phyloP scores from a whole-genome alignment of 1,140 invertebrate species.

The Heliothis subflexa region DNA sequence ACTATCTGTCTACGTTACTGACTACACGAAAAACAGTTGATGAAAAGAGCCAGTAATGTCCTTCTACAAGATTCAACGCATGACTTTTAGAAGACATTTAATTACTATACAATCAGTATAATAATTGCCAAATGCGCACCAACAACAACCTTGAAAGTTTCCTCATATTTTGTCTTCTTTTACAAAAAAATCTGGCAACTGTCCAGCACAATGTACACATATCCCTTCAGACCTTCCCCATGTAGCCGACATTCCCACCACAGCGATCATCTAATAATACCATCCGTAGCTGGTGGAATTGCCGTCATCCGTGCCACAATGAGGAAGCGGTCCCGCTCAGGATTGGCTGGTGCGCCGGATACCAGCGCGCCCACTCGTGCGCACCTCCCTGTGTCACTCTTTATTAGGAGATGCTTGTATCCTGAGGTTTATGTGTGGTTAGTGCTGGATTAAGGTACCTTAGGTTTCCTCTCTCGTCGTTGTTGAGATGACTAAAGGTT shows the following conservation, averaged over 20 bases:
- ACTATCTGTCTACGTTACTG: too few species aligned
- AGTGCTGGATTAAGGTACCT: neutral
- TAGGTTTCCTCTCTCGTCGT: neutral
- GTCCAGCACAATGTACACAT: neutral
- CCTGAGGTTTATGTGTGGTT: conserved; percentile 1
- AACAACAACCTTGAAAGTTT: too few species aligned
- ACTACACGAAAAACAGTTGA: too few species aligned
- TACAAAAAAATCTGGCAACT: neutral
- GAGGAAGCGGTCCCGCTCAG: conserved; percentile 51
- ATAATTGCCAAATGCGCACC: too few species aligned
- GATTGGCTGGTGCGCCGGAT: conserved; percentile 50
- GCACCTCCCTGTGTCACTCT: conserved; percentile 44
- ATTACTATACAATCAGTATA: too few species aligned
- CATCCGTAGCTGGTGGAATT: conserved; percentile 27
- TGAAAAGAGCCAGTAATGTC: too few species aligned
- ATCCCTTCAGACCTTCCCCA: neutral
- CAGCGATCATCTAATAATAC: neutral
- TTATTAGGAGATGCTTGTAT: neutral
- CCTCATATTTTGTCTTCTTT: too few species aligned
- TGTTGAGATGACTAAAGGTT: too few species aligned
- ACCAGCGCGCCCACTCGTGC: conserved; percentile 31
- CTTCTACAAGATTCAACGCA: too few species aligned
- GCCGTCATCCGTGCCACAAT: conserved; percentile 54
- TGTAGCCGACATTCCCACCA: neutral
- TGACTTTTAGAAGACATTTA: too few species aligned